These are phyloP conservation scores for Eurytoma californica DNA, from an alignment of 2,888 invertebrate genomes.

Conservation along the genomic window DNA sequence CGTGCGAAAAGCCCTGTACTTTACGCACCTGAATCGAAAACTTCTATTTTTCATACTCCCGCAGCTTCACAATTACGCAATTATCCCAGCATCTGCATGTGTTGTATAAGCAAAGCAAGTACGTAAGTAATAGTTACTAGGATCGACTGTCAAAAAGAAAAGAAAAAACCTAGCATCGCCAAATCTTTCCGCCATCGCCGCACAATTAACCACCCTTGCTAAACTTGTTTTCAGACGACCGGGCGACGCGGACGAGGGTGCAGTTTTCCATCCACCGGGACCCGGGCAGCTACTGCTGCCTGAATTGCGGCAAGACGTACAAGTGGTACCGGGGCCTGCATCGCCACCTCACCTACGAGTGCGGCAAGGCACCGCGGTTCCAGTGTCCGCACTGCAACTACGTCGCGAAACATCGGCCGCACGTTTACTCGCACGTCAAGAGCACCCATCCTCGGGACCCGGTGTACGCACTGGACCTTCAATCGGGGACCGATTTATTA, in stretches of 20 bases:
- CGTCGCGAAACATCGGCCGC: slow-evolving; percentile 77
- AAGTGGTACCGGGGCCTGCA: slow-evolving; percentile 79
- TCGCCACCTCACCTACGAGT: slow-evolving; percentile 73
- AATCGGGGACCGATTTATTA: not conserved
- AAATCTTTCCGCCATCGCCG: not conserved
- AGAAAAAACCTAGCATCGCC: too few relatives aligned
- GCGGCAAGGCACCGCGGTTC: slow-evolving; percentile 71
- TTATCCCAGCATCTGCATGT: too few relatives aligned
- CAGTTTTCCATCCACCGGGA: slow-evolving; percentile 1
- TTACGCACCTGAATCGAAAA: too few relatives aligned
- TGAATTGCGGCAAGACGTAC: slow-evolving; percentile 77
- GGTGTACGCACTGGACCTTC: slow-evolving; percentile 14
- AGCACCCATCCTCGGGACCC: slow-evolving; percentile 59
- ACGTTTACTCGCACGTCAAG: slow-evolving; percentile 77
- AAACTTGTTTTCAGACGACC: not conserved
- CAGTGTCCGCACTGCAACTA: slow-evolving; percentile 75
- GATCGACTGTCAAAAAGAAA: too few relatives aligned
- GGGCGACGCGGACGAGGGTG: not conserved
- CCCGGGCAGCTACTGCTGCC: slow-evolving; percentile 72
- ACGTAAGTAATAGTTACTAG: too few relatives aligned
- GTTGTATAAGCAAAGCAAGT: too few relatives aligned
- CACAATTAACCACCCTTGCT: not conserved
- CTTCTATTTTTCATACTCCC: too few relatives aligned
- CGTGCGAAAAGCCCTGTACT: too few relatives aligned
- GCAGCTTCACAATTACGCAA: too few relatives aligned